These are phyloP conservation scores for Chymomyza costata DNA, from an alignment of 1,140 invertebrate genomes.

Conservation along the genomic window DNA sequence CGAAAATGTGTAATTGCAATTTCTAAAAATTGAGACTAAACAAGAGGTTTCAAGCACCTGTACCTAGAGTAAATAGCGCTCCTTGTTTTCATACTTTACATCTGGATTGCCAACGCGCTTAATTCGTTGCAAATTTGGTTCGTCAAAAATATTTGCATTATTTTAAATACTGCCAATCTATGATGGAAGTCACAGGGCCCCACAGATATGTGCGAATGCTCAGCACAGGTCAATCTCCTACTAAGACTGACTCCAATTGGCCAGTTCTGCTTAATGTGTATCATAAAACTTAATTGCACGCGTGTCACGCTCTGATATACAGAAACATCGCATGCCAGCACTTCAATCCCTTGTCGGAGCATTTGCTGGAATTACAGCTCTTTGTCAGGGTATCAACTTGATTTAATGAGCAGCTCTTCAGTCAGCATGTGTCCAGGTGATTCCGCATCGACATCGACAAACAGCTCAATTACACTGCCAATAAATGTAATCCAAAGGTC, in stretches of 20 bases:
- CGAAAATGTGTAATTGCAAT: too few species aligned
- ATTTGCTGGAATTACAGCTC: constrained; percentile 16
- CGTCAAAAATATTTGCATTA: constrained; percentile 1
- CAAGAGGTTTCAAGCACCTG: too few species aligned
- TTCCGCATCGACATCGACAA: neutral
- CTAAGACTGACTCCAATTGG: neutral
- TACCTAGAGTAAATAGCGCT: neutral
- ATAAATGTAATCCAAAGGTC: too few species aligned
- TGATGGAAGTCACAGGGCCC: too few species aligned
- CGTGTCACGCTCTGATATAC: constrained; percentile 3
- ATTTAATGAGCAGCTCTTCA: constrained; percentile 48
- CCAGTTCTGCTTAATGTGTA: constrained; percentile 13
- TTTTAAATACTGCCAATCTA: too few species aligned
- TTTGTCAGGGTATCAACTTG: too few species aligned
- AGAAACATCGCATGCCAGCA: neutral
- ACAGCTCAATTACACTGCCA: constrained; percentile 10
- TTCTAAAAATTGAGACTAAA: neutral
- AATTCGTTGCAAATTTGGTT: too few species aligned
- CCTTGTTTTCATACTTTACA: too few species aligned
- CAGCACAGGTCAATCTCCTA: constrained; percentile 18
- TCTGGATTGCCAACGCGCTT: constrained; percentile 9
- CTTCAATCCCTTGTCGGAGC: too few species aligned
- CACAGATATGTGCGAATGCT: too few species aligned
- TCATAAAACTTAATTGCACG: constrained; percentile 21
- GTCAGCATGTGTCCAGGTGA: constrained; percentile 16